Conservation (phyloP, 2,797 vertebrate species). For the Takifugu rubripes region DNA sequence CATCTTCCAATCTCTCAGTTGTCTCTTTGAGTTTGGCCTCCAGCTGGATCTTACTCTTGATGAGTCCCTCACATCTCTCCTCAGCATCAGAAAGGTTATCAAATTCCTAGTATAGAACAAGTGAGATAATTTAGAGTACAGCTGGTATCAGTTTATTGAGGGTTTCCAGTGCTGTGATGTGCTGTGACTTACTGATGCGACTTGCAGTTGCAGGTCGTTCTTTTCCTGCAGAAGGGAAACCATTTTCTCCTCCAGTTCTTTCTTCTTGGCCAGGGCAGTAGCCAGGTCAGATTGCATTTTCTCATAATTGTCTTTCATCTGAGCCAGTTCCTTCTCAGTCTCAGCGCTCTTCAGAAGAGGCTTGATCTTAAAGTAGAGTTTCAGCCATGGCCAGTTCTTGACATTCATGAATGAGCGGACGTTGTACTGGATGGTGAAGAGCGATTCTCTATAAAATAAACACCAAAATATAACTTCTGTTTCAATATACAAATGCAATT, state of each 20-base stretch:
- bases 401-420: constrained; percentile 87
- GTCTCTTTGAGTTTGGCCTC: constrained; percentile 83
- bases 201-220: constrained; percentile 85
- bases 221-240: constrained; percentile 85
- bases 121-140: neutral
- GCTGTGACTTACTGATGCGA: constrained; percentile 75
- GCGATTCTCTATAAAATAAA: constrained; percentile 30
- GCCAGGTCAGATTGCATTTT: constrained; percentile 76
- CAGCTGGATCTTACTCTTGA: constrained; percentile 76
- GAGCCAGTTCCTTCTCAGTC: constrained; percentile 83
- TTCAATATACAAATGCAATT: too few species aligned
- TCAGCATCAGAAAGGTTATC: constrained; percentile 39
- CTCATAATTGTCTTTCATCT: constrained; percentile 80
- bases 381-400: constrained; percentile 90
- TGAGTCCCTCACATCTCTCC: constrained; percentile 60
- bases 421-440: constrained; percentile 79
- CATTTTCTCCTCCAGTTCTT: constrained; percentile 91
- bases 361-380: constrained; percentile 89
- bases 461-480: constrained; percentile 50
- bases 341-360: constrained; percentile 87
- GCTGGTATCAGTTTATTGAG: too few species aligned
- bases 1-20: constrained; percentile 74
- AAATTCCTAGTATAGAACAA: constrained; percentile 31
- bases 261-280: constrained; percentile 81
- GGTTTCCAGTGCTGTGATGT: too few species aligned